These are phyloP conservation scores for Diaphora mendica DNA, from an alignment of 2,888 invertebrate species.

Conservation along the genomic window DNA sequence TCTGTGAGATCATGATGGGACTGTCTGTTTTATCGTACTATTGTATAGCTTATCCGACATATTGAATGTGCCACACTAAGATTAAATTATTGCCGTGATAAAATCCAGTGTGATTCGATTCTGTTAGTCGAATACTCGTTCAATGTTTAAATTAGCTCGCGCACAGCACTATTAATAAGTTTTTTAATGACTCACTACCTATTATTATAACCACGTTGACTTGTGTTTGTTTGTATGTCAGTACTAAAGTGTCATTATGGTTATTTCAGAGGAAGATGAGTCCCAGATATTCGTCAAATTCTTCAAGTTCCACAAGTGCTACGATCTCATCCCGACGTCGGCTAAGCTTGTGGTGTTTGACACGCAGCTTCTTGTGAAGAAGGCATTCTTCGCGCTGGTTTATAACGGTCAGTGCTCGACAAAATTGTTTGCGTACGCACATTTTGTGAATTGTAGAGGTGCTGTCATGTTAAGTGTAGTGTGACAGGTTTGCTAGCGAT, in stretches of 20 bases:
- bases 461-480: slow-evolving; percentile 32
- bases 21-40: not conserved
- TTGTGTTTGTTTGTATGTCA: slow-evolving; percentile 44
- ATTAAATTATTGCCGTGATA: slow-evolving; percentile 14
- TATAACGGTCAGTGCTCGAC: slow-evolving; percentile 93
- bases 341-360: slow-evolving; percentile 99
- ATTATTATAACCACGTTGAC: slow-evolving; percentile 35
- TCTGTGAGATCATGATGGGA: slow-evolving; percentile 15
- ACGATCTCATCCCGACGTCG: slow-evolving; percentile 99
- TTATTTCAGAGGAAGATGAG: slow-evolving; percentile 95
- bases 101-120: slow-evolving; percentile 32
- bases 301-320: slow-evolving; percentile 99
- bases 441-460: slow-evolving; percentile 19
- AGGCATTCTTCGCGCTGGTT: slow-evolving; percentile 99
- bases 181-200: slow-evolving; percentile 39
- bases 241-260: slow-evolving; percentile 45
- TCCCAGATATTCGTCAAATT: slow-evolving; percentile 99
- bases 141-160: slow-evolving; percentile 18
- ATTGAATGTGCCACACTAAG: not conserved
- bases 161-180: slow-evolving; percentile 42
- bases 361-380: slow-evolving; percentile 98
- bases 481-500: slow-evolving; percentile 21
- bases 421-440: slow-evolving; percentile 27
- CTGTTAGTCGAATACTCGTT: slow-evolving; percentile 26
- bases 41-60: not conserved